A percentile compares a stretch with the other conserved stretches of the same genome.
Evolutionary conservation across 2,888 invertebrate genomes (phyloP).

Genomic region (Chaitophorus viminalis): DNA sequence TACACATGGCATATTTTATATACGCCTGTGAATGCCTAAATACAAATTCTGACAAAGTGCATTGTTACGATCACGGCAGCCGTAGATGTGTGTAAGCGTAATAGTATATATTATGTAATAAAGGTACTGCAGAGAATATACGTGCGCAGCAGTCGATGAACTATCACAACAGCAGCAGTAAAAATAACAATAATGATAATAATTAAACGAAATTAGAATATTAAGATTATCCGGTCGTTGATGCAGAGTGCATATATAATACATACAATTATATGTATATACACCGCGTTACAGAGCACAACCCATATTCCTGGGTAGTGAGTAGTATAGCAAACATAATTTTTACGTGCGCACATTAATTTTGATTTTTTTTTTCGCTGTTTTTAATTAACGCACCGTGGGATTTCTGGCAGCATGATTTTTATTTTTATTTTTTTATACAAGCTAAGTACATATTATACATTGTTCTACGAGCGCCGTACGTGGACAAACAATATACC

Average conservation of each 20-base stretch:
- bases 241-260: background rate
- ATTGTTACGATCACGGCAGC: background rate
- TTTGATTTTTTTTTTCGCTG: background rate
- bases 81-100: too few species aligned
- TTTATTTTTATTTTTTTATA: background rate
- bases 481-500: background rate
- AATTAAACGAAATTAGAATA: conserved; percentile 13
- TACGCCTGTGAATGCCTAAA: background rate
- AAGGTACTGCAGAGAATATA: background rate
- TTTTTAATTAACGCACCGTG: conserved; percentile 56
- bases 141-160: conserved; percentile 32
- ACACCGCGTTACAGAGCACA: background rate
- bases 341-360: background rate
- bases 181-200: background rate
- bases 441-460: background rate
- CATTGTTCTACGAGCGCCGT: background rate
- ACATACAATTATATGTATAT: background rate
- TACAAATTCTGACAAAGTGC: background rate
- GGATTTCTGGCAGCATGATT: conserved; percentile 27
- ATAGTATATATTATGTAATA: background rate
- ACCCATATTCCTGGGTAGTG: background rate
- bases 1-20: background rate
- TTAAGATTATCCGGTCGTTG: background rate
- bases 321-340: background rate
- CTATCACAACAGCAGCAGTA: background rate